phyloP scores from a whole-genome alignment of 2,113 vertebrate genomes.

The Sturnira hondurensis region DNA sequence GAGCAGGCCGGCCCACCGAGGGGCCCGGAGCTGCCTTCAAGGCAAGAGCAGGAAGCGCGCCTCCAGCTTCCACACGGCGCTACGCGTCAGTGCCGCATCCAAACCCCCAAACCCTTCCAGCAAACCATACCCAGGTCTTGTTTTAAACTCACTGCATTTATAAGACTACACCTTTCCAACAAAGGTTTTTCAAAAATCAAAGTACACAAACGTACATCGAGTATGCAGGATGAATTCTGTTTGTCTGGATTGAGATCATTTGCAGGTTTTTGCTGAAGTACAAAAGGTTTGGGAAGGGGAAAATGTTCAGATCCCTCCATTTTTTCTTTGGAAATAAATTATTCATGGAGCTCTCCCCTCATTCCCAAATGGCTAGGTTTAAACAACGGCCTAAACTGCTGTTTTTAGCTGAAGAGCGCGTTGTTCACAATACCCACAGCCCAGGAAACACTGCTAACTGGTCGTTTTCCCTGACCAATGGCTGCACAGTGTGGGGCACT shows the following conservation, averaged over 20 bases:
- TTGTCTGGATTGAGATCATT: neutral
- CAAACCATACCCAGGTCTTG: neutral
- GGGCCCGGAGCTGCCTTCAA: neutral
- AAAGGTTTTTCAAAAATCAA: neutral
- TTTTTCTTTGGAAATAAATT: slow-evolving; percentile 71
- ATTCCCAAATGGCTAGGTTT: slow-evolving; percentile 70
- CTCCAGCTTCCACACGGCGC: too few relatives aligned
- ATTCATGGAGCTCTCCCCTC: slow-evolving; percentile 66
- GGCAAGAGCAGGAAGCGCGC: slow-evolving; percentile 16
- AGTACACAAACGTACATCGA: neutral
- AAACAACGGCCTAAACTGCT: slow-evolving; percentile 75
- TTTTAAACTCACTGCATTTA: slow-evolving; percentile 34
- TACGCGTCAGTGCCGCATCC: neutral
- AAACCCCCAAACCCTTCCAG: neutral
- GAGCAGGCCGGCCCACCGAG: neutral
- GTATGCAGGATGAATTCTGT: neutral
- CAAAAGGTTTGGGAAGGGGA: slow-evolving; percentile 51
- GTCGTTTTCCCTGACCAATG: slow-evolving; percentile 71
- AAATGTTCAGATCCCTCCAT: slow-evolving; percentile 68
- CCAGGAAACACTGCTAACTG: slow-evolving; percentile 71
- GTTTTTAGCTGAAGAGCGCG: slow-evolving; percentile 72
- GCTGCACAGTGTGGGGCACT: neutral
- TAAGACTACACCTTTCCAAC: neutral
- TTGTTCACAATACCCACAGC: slow-evolving; percentile 62
- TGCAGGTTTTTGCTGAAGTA: slow-evolving; percentile 25